Conservation (phyloP, 2,113 vertebrate genomes). For the Parus major region DNA sequence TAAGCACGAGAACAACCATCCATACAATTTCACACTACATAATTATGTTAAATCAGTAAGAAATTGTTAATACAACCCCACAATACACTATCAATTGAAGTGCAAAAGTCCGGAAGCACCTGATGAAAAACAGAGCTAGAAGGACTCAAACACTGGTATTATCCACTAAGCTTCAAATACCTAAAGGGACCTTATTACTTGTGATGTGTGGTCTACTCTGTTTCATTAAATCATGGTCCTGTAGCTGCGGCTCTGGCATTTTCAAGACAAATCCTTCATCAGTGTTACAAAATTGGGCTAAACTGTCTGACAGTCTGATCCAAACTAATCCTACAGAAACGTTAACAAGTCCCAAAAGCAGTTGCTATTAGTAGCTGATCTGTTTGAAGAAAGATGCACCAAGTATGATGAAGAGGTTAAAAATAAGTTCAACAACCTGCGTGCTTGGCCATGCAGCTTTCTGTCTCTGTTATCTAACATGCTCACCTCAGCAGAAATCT, state of each 20-base stretch:
- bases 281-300: neutral
- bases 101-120: neutral
- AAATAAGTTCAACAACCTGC: neutral
- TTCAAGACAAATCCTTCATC: neutral
- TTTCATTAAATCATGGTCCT: neutral
- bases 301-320: neutral
- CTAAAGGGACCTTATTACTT: neutral
- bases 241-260: neutral
- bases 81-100: neutral
- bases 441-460: neutral
- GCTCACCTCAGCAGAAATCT: neutral
- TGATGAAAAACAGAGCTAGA: neutral
- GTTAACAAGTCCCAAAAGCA: neutral
- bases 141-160: neutral
- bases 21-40: neutral
- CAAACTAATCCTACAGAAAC: neutral
- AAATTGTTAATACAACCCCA: neutral
- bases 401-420: neutral
- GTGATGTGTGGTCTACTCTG: neutral
- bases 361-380: constrained; percentile 18
- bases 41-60: neutral
- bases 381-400: neutral
- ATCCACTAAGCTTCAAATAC: neutral
- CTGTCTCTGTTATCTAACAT: neutral
- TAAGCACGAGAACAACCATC: neutral